Evolutionary conservation across 64 coral and sea anemone genomes (phyloP), one percentile per base, ranked within the genome.

Genomic region (Hydrozoanthus tunicans): DNA sequence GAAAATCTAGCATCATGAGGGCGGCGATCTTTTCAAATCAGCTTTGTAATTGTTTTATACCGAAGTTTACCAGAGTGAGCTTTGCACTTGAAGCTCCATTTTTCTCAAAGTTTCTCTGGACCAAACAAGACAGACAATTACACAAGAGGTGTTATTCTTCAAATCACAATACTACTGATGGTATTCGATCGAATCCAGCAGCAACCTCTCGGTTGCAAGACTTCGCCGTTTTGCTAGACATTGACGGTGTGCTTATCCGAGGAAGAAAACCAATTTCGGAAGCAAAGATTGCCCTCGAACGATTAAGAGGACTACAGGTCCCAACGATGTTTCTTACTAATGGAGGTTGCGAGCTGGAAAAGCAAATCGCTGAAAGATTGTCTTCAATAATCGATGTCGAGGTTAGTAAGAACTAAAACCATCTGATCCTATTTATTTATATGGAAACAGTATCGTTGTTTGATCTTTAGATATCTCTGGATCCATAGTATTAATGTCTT

Each of bases 301-400:
- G 80, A 25, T 70, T 95, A 7, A 89, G 86, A 69, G 77, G 92
- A 14, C 60, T 81, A 27, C 79, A 68, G 6, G 85, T 92, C 32
- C 94, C 90, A 43, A 89, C 90, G 4, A 80, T 95, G 51, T 95
- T 92, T 79, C 79, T 95, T 53, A 95, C 94, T 5, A 95, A 95
- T 77, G 83, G 79, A n/a, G 94, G 94, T 12, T 90, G 66, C 11
- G 90, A 95, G 43, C 68, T 74, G 60, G 94, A 95, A 78, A 88
- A 95, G 20, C 83, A 95, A 69, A 52, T 81, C 67, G 94, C 94
- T 8, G 79, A 90, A 82, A 80, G 78, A 32, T 69, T 95, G 57
- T 95, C 94, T 70, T 81, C 91, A 59, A 77, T 78, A 92, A 82
- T 92, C 53, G 91, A 77, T 20, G 61, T 95, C 67, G 82, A 95